Base-by-base conservation (phyloP, 2,797 vertebrate species). In the Botia kubotai region DNA sequence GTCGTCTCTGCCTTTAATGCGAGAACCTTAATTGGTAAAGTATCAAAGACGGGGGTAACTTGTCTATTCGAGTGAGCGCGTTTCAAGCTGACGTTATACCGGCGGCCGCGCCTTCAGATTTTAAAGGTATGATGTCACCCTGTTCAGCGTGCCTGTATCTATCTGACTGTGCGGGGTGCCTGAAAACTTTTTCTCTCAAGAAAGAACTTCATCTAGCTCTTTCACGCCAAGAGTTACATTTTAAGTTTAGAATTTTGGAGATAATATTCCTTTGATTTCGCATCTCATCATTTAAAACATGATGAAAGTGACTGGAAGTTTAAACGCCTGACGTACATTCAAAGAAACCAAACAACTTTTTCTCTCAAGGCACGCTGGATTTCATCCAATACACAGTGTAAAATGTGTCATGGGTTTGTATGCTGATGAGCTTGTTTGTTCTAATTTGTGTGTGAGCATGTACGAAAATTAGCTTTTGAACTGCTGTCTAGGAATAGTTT, bases 21-120 rank as follows among this genome's bases (percentile, higher is more conserved):
- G 81, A 94, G 91, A 93, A 86, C 94, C 94, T 95, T 95, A 95
- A 95, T 95, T 95, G 94, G 94, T 95, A 93, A 92, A 90, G 90
- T 88, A 90, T 87, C 89, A 87, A 91, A 89, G 86, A 85, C 87
- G 91, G 89, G 90, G 84, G 87, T 85, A 60, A 67, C 50, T 82
- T 73, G 68, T 85, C 81, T 81, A 62, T 82, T 67, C 43, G 71
- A 79, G 72, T 48, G 77, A 83, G 71, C 72, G 79, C 75, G 77
- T 81, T 88, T 89, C 46, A 83, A 58, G 85, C 83, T 92, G 92
- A 94, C 91, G 93, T 92, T 90, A 93, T 92, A 88, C 83, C 71
- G 84, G 86, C 79, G 91, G 90, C 93, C 92, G 91, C 93, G 92
- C 93, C 94, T 92, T 90, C 87, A 60, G 90, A 93, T 92, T 89